These are phyloP conservation scores for Selenia dentaria DNA, from an alignment of 2,888 invertebrate genomes.

Conservation along the genomic window DNA sequence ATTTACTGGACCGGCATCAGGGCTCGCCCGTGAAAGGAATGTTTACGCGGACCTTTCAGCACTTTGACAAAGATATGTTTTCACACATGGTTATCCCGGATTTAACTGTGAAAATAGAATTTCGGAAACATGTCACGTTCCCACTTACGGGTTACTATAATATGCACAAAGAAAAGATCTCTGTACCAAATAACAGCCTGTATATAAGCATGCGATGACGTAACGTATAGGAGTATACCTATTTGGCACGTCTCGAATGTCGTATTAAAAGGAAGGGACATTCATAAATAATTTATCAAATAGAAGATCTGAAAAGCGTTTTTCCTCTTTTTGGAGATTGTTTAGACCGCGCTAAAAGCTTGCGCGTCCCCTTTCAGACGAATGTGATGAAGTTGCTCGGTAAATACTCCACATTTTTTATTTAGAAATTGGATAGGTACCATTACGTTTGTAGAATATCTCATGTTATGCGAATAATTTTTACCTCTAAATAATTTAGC, in stretches of 20 bases:
- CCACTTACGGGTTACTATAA: constrained; percentile 63
- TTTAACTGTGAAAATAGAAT: constrained; percentile 61
- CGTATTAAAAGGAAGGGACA: constrained; percentile 61
- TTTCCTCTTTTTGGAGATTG: constrained; percentile 60
- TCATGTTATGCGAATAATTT: too few species aligned
- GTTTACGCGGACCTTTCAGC: constrained; percentile 37
- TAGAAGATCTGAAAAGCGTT: constrained; percentile 54
- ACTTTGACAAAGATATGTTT: constrained; percentile 51
- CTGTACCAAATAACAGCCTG: constrained; percentile 50
- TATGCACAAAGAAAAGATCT: constrained; percentile 75
- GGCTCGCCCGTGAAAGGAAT: constrained; percentile 34
- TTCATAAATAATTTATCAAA: constrained; percentile 76
- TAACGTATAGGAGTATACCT: constrained; percentile 22
- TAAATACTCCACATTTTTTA: constrained; percentile 15
- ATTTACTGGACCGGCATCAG: constrained; percentile 37
- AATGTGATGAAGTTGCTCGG: constrained; percentile 29
- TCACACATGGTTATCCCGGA: constrained; percentile 64
- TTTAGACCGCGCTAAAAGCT: constrained; percentile 58
- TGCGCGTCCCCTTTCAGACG: constrained; percentile 30
- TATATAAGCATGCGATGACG: constrained; percentile 52
- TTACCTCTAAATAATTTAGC: too few species aligned
- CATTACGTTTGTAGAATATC: constrained; percentile 6
- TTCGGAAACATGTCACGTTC: constrained; percentile 63
- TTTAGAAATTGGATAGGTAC: constrained; percentile 12
- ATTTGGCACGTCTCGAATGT: constrained; percentile 57